Base-by-base conservation (phyloP, 1,140 invertebrate species). In the Drosophila chauvacae region DNA sequence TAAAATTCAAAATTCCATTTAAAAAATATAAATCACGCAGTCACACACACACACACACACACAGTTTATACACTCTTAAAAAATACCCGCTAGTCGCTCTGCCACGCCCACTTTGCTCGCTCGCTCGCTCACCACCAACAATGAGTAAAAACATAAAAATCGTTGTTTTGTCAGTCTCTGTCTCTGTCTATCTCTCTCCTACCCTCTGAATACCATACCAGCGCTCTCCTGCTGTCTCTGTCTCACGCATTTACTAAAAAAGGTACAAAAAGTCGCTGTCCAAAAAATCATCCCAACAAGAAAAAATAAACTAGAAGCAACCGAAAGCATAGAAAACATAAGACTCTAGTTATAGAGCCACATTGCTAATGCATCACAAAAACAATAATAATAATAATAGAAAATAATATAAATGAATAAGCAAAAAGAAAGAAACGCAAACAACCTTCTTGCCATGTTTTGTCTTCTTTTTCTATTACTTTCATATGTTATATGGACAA, bases 221-320 rank as follows among this genome's bases (percentile, higher is more conserved):
- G 64, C 50, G 60, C 42, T 63, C 41, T 69, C 30, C 74, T 53
- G 30, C 30, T 69, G 70, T 60, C 37, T 69, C 77, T 60, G 55
- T 77, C 63, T 69, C 73, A 77, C 82, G 80, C 85, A 88, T 90
- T 69, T 84, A 88, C 84, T 88, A 88, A 88, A 85, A 80, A 88
- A 84, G 63, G 84, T 87, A 11, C 68, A 83, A 77, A 58, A 71
- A 28, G 84, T 88, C 81, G 84, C 85, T 78, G 79, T 79, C 75
- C 83, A 57, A 80, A 35, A 59, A 84, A 62, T 64, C 76, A 71
- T 78, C 35, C 39, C 50, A 60, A 33, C 41, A 77, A 64, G 39
- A 23, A 71, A 44, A 62, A 9, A 23, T 39, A 59, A 77, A 50
- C 28, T 62, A 80, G 28, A 75, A 59, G 42, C 41, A 72, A 57